phyloP scores from a whole-genome alignment of 2,113 vertebrate genomes.

The Emydocephalus ijimae region DNA sequence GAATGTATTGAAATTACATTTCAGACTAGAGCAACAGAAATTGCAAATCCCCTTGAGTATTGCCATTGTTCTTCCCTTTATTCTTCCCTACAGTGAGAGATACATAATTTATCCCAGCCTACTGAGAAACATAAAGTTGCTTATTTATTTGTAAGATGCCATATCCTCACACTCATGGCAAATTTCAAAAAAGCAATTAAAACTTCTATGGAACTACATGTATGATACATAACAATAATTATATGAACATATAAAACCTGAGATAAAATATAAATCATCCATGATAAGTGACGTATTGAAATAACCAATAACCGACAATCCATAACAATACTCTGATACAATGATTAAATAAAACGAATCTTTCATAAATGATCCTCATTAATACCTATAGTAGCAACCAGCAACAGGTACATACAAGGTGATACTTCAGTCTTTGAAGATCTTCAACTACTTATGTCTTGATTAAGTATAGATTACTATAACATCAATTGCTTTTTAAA shows the following conservation, averaged over 20 bases:
- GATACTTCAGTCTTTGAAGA: background rate
- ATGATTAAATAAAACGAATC: background rate
- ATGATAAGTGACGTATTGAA: background rate
- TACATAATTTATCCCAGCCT: background rate
- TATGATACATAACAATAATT: too few species aligned
- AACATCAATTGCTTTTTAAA: background rate
- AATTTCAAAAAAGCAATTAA: background rate
- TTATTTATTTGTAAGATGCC: background rate
- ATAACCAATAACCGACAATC: background rate
- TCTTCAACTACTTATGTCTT: too few species aligned
- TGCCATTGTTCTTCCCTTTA: background rate
- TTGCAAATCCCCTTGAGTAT: background rate
- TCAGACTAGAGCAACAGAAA: background rate
- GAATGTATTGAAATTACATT: background rate
- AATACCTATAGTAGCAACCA: background rate
- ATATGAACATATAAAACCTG: background rate
- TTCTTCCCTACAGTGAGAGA: background rate
- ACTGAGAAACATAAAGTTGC: background rate
- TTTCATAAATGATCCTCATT: background rate
- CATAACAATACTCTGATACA: background rate
- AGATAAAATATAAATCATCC: background rate
- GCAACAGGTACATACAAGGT: background rate
- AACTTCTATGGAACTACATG: background rate
- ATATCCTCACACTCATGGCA: background rate
- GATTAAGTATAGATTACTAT: background rate